phyloP scores from a whole-genome alignment of 2,113 vertebrate genomes.

The Oceanites oceanicus region DNA sequence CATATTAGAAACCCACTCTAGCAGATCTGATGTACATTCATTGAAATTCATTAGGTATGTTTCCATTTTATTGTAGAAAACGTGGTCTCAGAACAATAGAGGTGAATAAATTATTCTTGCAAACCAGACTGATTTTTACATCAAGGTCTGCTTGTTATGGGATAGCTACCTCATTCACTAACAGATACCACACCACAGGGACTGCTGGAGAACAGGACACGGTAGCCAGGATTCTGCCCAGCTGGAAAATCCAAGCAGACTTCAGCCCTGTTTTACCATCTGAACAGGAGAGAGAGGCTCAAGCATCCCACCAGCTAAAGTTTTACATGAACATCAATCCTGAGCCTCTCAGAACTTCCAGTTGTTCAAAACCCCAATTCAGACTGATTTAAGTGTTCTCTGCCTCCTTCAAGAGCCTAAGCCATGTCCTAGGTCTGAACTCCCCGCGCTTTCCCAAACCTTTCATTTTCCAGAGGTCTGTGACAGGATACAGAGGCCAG shows the following conservation, averaged over 20 bases:
- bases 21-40: neutral
- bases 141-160: neutral
- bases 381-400: neutral
- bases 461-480: neutral
- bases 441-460: neutral
- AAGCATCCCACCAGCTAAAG: neutral
- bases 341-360: neutral
- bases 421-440: neutral
- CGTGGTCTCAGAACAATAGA: neutral
- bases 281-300: neutral
- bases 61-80: neutral
- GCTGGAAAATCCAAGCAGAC: neutral
- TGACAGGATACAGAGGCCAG: neutral
- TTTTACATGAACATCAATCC: neutral
- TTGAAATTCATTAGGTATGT: neutral
- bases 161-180: neutral
- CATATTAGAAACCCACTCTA: neutral
- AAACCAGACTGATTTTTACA: neutral
- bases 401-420: neutral
- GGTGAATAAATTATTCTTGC: neutral
- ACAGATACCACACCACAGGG: neutral
- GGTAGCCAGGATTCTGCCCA: neutral
- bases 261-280: neutral
- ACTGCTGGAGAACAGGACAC: neutral
- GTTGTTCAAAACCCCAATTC: neutral